Base-by-base conservation (phyloP, 1,140 invertebrate genomes). In the Drosophila busckii region DNA sequence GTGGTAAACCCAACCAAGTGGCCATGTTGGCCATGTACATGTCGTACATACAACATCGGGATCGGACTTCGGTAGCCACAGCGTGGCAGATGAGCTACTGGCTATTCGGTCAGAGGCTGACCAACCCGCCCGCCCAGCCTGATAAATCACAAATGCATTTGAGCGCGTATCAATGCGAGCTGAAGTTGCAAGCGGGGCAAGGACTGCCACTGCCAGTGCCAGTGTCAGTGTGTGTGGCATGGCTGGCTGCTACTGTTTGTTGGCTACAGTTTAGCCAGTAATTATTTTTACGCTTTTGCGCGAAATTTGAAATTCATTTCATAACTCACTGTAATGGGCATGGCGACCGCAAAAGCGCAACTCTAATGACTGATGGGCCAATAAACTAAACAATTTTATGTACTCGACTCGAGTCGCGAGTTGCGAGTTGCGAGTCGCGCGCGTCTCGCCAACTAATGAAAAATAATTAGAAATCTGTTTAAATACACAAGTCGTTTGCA, bases 351-450 rank as follows among this genome's bases (percentile, higher is more conserved):
- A 82, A 82, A 80, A 70, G 45, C 59, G 59, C 75, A 66, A 28
- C 52, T 40, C 34, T 50, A 41, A 34, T 84, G 82, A 84, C 59
- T 84, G 82, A 84, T 84, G 80, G 80, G 70, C 62, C 70, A 84
- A 84, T 84, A 84, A 84, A 84, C 48, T 84, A 82, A 60, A 46
- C 64, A 70, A 85, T 76, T 84, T 84, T 82, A 84, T 84, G 75
- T 53, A 71, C 41, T 52, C 44, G 55, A 69, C 64, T 68, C 59
- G n/a, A n/a, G n/a, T n/a, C n/a, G n/a, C n/a, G n/a, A n/a, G n/a
- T n/a, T n/a, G n/a, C n/a, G n/a, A n/a, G n/a, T n/a, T n/a, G n/a
- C n/a, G n/a, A n/a, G n/a, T 29, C 20, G 42, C 34, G 35, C 44
- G 69, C 75, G 75, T 82, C 75, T 75, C 59, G 31, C 70, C 50